Evolutionary conservation across 1,140 invertebrate genomes (phyloP).

Genomic region (Drosophila simulans): DNA sequence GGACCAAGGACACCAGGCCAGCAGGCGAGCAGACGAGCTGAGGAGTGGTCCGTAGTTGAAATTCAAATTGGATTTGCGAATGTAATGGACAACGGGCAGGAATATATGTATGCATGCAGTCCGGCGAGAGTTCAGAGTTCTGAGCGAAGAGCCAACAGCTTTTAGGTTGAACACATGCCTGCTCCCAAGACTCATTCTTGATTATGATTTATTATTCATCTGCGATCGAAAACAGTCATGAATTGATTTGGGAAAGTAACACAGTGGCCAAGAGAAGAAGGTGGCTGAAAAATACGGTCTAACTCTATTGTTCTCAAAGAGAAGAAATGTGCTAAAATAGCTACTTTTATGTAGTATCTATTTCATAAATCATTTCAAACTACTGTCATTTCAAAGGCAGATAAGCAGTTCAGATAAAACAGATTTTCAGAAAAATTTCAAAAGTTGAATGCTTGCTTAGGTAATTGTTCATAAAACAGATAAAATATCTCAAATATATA

Average conservation of each 20-base stretch:
- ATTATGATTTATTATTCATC: slow-evolving; percentile 40
- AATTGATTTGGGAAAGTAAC: slow-evolving; percentile 9
- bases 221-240: not conserved
- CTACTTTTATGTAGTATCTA: too few species aligned
- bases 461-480: too few species aligned
- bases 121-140: slow-evolving; percentile 12
- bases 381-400: too few species aligned
- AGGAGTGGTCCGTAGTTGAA: slow-evolving; percentile 25
- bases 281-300: not conserved
- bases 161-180: slow-evolving; percentile 13
- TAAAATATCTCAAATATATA: too few species aligned
- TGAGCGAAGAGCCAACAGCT: slow-evolving; percentile 7
- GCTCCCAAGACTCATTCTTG: slow-evolving; percentile 15
- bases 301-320: not conserved
- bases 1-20: not conserved
- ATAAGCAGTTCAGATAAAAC: too few species aligned
- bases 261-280: not conserved
- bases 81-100: slow-evolving; percentile 21
- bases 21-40: not conserved
- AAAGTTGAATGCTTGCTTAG: too few species aligned
- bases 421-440: too few species aligned
- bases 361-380: too few species aligned
- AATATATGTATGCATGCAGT: slow-evolving; percentile 10
- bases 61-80: slow-evolving; percentile 65
- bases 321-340: too few species aligned